A percentile compares a stretch with the other conserved stretches of the same genome.
Evolutionary conservation across 2,113 vertebrate species (phyloP).

Genomic region (Indicator maculatus): DNA sequence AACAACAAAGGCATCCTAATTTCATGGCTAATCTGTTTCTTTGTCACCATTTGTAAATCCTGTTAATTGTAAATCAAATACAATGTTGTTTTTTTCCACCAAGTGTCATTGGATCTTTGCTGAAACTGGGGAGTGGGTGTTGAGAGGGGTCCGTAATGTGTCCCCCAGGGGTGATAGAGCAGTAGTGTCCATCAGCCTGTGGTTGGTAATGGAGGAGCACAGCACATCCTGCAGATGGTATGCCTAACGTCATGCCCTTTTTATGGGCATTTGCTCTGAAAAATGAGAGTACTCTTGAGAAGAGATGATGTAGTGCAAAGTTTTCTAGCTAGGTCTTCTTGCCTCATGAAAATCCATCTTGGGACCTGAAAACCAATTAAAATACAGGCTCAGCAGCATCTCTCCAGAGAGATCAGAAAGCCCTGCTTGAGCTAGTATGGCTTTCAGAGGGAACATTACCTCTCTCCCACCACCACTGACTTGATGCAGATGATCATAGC

Average conservation of each 20-base stretch:
- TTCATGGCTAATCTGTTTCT: conserved; percentile 64
- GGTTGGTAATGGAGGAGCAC: neutral
- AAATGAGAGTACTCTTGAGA: conserved; percentile 36
- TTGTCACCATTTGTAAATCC: conserved; percentile 79
- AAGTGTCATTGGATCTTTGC: conserved; percentile 48
- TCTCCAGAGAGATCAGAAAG: neutral
- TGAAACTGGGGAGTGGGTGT: neutral
- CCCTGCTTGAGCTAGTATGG: neutral
- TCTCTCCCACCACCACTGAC: neutral
- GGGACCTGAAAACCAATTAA: conserved; percentile 17
- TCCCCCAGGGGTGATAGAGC: neutral
- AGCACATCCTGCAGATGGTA: neutral
- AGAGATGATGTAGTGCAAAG: neutral
- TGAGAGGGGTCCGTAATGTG: neutral
- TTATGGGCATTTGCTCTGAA: conserved; percentile 22
- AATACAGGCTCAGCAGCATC: neutral
- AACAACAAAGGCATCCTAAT: conserved; percentile 54
- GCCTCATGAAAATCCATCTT: neutral
- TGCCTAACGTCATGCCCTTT: conserved; percentile 18
- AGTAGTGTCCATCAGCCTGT: neutral
- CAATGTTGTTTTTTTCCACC: conserved; percentile 78
- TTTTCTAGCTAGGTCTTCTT: neutral
- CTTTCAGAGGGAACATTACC: neutral
- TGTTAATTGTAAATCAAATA: conserved; percentile 82
- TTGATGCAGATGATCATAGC: neutral